Evolutionary conservation across 2,797 vertebrate species (phyloP).

Genomic region (Rhincodon typus): DNA sequence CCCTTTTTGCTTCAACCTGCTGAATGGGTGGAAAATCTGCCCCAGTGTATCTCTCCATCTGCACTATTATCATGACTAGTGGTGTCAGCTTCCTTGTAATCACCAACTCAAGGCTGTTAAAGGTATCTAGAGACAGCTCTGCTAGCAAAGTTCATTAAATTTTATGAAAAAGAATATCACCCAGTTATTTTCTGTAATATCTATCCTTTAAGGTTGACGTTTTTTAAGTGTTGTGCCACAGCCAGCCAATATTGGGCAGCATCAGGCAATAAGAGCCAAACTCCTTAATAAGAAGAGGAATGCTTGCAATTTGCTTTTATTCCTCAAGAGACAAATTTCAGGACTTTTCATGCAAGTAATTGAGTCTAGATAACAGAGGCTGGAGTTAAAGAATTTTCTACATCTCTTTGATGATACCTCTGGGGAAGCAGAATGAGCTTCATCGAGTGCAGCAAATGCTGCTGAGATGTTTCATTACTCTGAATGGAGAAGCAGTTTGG

Average conservation of each 20-base stretch:
- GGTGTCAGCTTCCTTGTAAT: neutral
- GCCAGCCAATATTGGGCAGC: neutral
- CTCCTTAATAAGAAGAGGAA: slow-evolving; percentile 33
- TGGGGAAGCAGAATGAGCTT: slow-evolving; percentile 16
- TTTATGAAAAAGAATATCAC: slow-evolving; percentile 14
- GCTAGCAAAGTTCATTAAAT: neutral
- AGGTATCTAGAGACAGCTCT: neutral
- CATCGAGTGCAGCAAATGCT: neutral
- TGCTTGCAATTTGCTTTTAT: slow-evolving; percentile 22
- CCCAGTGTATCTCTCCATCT: neutral
- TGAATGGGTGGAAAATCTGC: neutral
- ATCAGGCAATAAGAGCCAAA: neutral
- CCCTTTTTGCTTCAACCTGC: neutral
- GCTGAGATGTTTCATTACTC: neutral
- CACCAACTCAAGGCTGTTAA: neutral
- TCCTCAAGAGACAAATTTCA: slow-evolving; percentile 5
- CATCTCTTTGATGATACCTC: slow-evolving; percentile 24
- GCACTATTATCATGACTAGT: neutral
- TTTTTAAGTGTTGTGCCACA: no score
- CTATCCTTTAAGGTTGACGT: neutral
- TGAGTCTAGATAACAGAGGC: slow-evolving; percentile 27
- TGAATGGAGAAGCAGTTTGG: neutral
- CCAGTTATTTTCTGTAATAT: neutral
- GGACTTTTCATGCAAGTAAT: slow-evolving; percentile 33
- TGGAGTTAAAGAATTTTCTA: slow-evolving; percentile 33